Percentiles rank a stretch among this genome's conserved stretches.
These are phyloP conservation scores for Borostomias antarcticus DNA, from an alignment of 2,797 vertebrate genomes.

Conservation along the genomic window DNA sequence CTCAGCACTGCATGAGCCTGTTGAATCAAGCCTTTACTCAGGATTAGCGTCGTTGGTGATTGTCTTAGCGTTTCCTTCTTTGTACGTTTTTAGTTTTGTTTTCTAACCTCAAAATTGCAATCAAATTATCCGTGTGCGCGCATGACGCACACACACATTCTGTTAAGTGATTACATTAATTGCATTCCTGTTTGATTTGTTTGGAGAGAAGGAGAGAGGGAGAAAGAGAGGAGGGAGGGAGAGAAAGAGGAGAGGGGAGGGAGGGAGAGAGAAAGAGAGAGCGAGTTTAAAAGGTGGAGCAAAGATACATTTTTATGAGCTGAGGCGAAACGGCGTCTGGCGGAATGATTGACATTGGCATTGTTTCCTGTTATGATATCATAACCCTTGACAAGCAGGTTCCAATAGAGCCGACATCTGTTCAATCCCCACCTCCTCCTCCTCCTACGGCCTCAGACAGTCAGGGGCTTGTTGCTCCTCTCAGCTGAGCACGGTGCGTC, in stretches of 20 bases:
- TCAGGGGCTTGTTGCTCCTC: neutral
- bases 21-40: too few species aligned
- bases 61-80: too few species aligned
- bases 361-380: neutral
- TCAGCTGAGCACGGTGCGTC: neutral
- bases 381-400: neutral
- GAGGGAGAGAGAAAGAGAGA: neutral
- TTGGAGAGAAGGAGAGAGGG: slow-evolving; percentile 53
- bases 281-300: neutral
- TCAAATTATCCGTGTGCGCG: too few species aligned
- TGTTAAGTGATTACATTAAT: too few species aligned
- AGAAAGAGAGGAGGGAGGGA: neutral
- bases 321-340: neutral
- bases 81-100: too few species aligned
- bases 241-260: slow-evolving; percentile 51
- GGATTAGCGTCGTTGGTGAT: too few species aligned
- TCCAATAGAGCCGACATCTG: neutral
- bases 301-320: slow-evolving; percentile 13
- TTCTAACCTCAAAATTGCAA: too few species aligned
- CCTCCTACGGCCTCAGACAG: neutral
- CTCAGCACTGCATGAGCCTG: too few species aligned
- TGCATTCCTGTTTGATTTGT: too few species aligned
- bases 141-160: too few species aligned
- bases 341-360: too few species aligned
- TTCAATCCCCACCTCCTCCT: neutral